Percentiles rank a stretch among this genome's conserved stretches.
Evolutionary conservation across 2,888 invertebrate species (phyloP).

Genomic region (Aphrophora alni): DNA sequence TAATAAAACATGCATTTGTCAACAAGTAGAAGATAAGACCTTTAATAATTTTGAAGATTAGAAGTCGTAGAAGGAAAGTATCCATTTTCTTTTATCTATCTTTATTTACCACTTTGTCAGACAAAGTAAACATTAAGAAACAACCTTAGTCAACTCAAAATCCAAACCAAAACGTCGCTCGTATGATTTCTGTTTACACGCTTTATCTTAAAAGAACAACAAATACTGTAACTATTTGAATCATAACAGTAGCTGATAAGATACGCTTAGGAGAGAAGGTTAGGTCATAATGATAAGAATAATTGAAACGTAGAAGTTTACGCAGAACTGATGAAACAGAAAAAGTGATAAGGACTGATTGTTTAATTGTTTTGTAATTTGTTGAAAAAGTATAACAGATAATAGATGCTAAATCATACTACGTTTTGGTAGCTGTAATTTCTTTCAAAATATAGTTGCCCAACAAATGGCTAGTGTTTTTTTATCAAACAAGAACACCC

Average conservation of each 20-base stretch:
- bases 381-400: too few species aligned
- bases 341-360: too few species aligned
- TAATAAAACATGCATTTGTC: too few species aligned
- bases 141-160: neutral
- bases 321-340: neutral
- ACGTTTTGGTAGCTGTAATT: too few species aligned
- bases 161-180: neutral
- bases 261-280: neutral
- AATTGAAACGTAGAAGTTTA: neutral
- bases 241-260: neutral
- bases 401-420: too few species aligned
- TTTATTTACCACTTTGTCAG: neutral
- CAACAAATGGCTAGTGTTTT: too few species aligned
- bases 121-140: neutral
- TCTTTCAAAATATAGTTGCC: too few species aligned
- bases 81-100: neutral
- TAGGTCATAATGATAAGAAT: neutral
- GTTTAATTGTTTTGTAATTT: too few species aligned
- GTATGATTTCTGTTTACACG: neutral
- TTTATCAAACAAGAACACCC: too few species aligned
- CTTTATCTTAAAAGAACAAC: neutral
- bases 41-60: too few species aligned
- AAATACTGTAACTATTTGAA: neutral
- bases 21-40: too few species aligned
- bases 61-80: too few species aligned